Percentiles rank a stretch among this genome's conserved stretches.
phyloP scores from a whole-genome alignment of 1,140 invertebrate genomes.

The Drosophila prosaltans region DNA sequence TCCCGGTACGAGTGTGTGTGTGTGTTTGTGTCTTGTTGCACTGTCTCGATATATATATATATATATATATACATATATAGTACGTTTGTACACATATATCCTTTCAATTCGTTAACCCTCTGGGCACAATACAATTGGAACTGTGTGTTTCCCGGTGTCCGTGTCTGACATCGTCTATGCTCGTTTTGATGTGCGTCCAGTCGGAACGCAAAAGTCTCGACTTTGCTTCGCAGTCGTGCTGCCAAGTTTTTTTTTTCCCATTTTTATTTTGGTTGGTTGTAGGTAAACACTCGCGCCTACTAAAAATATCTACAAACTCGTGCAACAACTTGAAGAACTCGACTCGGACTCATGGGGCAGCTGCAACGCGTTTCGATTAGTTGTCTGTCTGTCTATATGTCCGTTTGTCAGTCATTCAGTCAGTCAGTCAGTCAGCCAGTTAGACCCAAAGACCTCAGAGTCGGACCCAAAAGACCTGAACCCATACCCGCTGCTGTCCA shows the following conservation, averaged over 20 bases:
- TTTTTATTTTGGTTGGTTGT: slow-evolving; percentile 38
- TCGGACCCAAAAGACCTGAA: slow-evolving; percentile 17
- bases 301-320: slow-evolving; percentile 75
- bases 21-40: too few species aligned
- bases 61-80: slow-evolving; percentile 7
- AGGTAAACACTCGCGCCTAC: slow-evolving; percentile 75
- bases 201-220: slow-evolving; percentile 65
- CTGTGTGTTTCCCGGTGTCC: slow-evolving; percentile 52
- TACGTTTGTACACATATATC: slow-evolving; percentile 21
- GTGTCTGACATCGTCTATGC: slow-evolving; percentile 61
- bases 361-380: slow-evolving; percentile 81
- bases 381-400: slow-evolving; percentile 46
- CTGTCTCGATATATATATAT: not conserved
- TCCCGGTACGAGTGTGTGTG: slow-evolving; percentile 1
- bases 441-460: slow-evolving; percentile 37
- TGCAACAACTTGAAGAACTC: slow-evolving; percentile 73
- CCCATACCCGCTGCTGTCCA: slow-evolving; percentile 7
- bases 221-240: slow-evolving; percentile 29
- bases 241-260: slow-evolving; percentile 28
- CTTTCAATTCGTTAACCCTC: slow-evolving; percentile 55
- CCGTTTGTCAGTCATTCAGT: slow-evolving; percentile 55
- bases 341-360: slow-evolving; percentile 51
- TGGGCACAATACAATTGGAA: slow-evolving; percentile 57
- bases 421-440: slow-evolving; percentile 51
- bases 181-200: slow-evolving; percentile 70